These are phyloP conservation scores for Sphaerophoria taeniata DNA, from an alignment of 2,888 invertebrate genomes.

Conservation along the genomic window DNA sequence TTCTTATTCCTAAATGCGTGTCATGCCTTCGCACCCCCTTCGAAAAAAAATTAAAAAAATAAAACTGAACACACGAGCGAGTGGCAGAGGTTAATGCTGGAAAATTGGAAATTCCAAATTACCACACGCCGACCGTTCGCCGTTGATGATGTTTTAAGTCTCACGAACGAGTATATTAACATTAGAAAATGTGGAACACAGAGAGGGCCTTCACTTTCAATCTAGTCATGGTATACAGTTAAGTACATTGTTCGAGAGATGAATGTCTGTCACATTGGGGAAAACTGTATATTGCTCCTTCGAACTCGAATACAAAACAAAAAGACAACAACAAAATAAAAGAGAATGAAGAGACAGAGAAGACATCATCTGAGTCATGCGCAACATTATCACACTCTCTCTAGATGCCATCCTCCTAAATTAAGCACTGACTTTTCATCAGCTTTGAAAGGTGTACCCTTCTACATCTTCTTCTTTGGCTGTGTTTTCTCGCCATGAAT, in stretches of 20 bases:
- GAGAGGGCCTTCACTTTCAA: slow-evolving; percentile 71
- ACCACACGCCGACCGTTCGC: slow-evolving; percentile 30
- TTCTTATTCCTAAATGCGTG: neutral
- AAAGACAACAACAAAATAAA: slow-evolving; percentile 41
- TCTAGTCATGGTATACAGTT: slow-evolving; percentile 20
- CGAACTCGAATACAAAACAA: slow-evolving; percentile 3
- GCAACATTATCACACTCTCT: slow-evolving; percentile 47
- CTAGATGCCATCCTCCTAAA: slow-evolving; percentile 4
- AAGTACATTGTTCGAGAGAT: slow-evolving; percentile 31
- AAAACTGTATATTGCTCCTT: slow-evolving; percentile 42
- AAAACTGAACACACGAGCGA: neutral
- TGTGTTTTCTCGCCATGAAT: slow-evolving; percentile 62
- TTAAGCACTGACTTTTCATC: slow-evolving; percentile 54
- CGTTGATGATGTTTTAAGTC: too few species aligned
- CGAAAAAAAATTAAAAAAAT: neutral
- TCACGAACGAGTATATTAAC: too few species aligned
- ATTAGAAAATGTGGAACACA: slow-evolving; percentile 35
- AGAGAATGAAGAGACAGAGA: slow-evolving; percentile 9
- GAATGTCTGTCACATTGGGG: slow-evolving; percentile 14
- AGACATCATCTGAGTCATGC: slow-evolving; percentile 44
- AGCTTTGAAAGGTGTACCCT: neutral
- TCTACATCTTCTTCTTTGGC: neutral
- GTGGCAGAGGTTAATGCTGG: slow-evolving; percentile 47
- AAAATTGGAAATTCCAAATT: slow-evolving; percentile 62
- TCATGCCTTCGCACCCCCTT: neutral